Percentiles rank a stretch among this genome's conserved stretches.
These are phyloP conservation scores for Ectropis crepuscularia DNA, from an alignment of 2,888 invertebrate species.

Conservation along the genomic window DNA sequence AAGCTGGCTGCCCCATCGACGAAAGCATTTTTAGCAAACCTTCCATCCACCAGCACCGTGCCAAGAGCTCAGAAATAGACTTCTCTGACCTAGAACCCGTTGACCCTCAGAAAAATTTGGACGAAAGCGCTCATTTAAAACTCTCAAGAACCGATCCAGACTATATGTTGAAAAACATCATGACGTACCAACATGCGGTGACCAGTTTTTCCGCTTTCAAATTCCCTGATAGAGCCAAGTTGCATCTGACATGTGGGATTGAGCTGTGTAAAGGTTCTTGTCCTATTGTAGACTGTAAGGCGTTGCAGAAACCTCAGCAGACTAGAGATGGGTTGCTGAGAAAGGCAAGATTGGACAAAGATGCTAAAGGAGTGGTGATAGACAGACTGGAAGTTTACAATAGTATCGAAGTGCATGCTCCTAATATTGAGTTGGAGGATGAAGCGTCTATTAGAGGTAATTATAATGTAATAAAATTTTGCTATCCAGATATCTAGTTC, in stretches of 20 bases:
- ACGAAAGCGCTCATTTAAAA: slow-evolving; percentile 62
- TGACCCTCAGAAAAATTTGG: slow-evolving; percentile 63
- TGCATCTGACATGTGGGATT: slow-evolving; percentile 91
- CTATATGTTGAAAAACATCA: slow-evolving; percentile 73
- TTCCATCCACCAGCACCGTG: slow-evolving; percentile 71
- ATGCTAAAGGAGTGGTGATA: slow-evolving; percentile 84
- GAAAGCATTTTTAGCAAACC: slow-evolving; percentile 86
- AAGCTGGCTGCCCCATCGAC: slow-evolving; percentile 90
- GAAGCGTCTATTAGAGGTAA: slow-evolving; percentile 81
- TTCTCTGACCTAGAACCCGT: slow-evolving; percentile 68
- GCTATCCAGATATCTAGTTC: too few species aligned
- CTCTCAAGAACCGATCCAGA: slow-evolving; percentile 68
- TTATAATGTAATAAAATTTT: not conserved
- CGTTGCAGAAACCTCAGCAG: slow-evolving; percentile 73
- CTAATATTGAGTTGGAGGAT: slow-evolving; percentile 90
- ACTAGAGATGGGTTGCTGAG: slow-evolving; percentile 76
- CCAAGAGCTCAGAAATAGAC: slow-evolving; percentile 69
- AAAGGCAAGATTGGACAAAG: slow-evolving; percentile 78
- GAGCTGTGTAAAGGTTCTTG: slow-evolving; percentile 91
- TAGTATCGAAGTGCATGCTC: slow-evolving; percentile 91
- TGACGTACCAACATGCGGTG: slow-evolving; percentile 80
- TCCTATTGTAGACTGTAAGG: slow-evolving; percentile 84
- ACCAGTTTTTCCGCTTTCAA: slow-evolving; percentile 92
- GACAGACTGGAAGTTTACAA: slow-evolving; percentile 91
- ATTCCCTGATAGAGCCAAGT: slow-evolving; percentile 91